These are phyloP conservation scores for Ruditapes philippinarum DNA, from an alignment of 1,140 invertebrate species.

Conservation along the genomic window DNA sequence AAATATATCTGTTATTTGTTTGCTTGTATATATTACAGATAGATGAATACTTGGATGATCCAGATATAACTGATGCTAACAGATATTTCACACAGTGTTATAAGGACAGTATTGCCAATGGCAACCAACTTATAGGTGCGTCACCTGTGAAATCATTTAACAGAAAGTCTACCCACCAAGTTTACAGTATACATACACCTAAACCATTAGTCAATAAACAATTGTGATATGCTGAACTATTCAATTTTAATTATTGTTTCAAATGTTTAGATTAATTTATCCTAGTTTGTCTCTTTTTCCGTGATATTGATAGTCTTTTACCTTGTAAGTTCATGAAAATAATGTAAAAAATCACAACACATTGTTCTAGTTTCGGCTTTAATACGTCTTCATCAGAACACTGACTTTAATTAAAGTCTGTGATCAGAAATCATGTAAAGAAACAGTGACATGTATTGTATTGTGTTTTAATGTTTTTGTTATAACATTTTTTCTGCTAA, in stretches of 20 bases:
- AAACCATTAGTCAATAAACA: background rate
- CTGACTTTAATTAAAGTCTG: no score
- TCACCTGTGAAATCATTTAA: constrained; percentile 71
- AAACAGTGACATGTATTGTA: no score
- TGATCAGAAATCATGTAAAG: no score
- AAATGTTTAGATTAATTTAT: background rate
- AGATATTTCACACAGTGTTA: constrained; percentile 86
- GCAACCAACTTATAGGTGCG: constrained; percentile 63
- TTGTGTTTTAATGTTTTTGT: no score
- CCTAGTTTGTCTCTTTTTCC: background rate
- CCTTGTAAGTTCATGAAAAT: background rate
- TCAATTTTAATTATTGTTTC: background rate
- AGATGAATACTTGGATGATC: constrained; percentile 91
- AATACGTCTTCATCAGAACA: no score
- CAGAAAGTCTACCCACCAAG: constrained; percentile 72
- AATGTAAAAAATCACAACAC: background rate
- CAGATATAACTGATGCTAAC: constrained; percentile 92
- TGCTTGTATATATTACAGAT: constrained; percentile 87
- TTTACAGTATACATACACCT: constrained; percentile 74
- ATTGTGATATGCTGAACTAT: background rate
- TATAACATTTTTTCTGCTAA: no score
- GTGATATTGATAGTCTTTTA: background rate
- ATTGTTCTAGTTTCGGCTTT: background rate
- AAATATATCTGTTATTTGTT: no score
- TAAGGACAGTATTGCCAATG: constrained; percentile 63